phyloP scores from a whole-genome alignment of 1,140 invertebrate species.

The Apis cerana region DNA sequence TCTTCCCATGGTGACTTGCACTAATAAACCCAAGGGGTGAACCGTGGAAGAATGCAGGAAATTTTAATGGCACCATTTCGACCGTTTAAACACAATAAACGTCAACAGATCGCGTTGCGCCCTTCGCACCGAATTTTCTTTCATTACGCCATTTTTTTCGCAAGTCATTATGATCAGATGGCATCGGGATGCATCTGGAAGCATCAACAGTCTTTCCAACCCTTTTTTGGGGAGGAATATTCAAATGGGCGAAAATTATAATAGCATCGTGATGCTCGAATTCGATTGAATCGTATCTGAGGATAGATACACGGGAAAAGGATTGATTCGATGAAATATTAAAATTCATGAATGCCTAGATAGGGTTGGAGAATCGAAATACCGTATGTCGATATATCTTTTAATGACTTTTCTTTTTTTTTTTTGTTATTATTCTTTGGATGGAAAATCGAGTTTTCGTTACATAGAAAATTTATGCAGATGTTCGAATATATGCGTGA shows the following conservation, averaged over 20 bases:
- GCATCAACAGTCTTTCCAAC: slow-evolving; percentile 27
- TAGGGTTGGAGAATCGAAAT: not conserved
- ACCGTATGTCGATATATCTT: slow-evolving; percentile 29
- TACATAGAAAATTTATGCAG: not conserved
- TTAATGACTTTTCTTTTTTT: not conserved
- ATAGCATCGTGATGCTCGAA: slow-evolving; percentile 69
- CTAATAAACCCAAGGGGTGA: slow-evolving; percentile 56
- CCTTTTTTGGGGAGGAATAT: slow-evolving; percentile 39
- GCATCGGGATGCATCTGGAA: slow-evolving; percentile 59
- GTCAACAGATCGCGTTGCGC: slow-evolving; percentile 69
- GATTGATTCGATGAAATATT: slow-evolving; percentile 70
- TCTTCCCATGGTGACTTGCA: slow-evolving; percentile 71
- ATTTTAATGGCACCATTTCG: slow-evolving; percentile 71
- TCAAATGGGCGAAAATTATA: slow-evolving; percentile 64
- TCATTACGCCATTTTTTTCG: slow-evolving; percentile 47
- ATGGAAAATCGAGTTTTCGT: not conserved
- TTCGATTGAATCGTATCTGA: slow-evolving; percentile 62
- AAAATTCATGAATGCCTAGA: slow-evolving; percentile 73
- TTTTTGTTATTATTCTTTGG: not conserved
- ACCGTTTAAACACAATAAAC: slow-evolving; percentile 76
- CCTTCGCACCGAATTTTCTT: slow-evolving; percentile 56
- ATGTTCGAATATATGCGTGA: not conserved
- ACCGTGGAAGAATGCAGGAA: slow-evolving; percentile 54
- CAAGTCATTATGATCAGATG: slow-evolving; percentile 70
- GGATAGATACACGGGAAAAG: slow-evolving; percentile 52